Evolutionary conservation across 2,888 invertebrate genomes (phyloP).

Genomic region (Calameuta pallipes): DNA sequence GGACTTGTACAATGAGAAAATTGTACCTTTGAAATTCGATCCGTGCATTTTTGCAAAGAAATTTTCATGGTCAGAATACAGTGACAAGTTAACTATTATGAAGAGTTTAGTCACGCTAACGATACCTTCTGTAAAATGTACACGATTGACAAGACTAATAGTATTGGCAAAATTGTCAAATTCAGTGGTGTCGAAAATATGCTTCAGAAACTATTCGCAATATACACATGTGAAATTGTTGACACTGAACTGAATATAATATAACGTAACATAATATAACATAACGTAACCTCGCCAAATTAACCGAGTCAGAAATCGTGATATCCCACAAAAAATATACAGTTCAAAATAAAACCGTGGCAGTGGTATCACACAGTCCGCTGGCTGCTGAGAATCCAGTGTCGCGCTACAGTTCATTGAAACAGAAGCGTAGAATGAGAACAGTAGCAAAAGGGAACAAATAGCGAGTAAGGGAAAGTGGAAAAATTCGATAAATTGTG

Average conservation of each 20-base stretch:
- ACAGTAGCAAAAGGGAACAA: constrained; percentile 7
- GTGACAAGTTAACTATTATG: constrained; percentile 35
- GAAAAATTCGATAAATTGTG: constrained; percentile 45
- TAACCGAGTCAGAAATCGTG: too few species aligned
- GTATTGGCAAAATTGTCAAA: background rate
- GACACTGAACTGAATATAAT: too few species aligned
- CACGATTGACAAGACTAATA: background rate
- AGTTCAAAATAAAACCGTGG: too few species aligned
- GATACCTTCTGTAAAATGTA: constrained; percentile 33
- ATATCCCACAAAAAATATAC: too few species aligned
- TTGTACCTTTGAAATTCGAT: constrained; percentile 31
- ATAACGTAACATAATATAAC: too few species aligned
- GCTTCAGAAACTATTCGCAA: background rate
- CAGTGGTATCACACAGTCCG: too few species aligned
- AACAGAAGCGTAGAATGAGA: too few species aligned
- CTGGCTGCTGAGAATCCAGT: too few species aligned
- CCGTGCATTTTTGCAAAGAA: constrained; percentile 3
- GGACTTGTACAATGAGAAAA: constrained; percentile 29
- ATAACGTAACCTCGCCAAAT: too few species aligned
- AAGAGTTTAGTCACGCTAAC: constrained; percentile 52
- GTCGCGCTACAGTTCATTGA: too few species aligned
- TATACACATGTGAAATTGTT: too few species aligned
- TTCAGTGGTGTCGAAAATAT: background rate
- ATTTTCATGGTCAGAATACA: constrained; percentile 4
- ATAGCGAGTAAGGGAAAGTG: background rate